Conservation (phyloP, 2,113 vertebrate species). For the Edolisoma coerulescens region DNA sequence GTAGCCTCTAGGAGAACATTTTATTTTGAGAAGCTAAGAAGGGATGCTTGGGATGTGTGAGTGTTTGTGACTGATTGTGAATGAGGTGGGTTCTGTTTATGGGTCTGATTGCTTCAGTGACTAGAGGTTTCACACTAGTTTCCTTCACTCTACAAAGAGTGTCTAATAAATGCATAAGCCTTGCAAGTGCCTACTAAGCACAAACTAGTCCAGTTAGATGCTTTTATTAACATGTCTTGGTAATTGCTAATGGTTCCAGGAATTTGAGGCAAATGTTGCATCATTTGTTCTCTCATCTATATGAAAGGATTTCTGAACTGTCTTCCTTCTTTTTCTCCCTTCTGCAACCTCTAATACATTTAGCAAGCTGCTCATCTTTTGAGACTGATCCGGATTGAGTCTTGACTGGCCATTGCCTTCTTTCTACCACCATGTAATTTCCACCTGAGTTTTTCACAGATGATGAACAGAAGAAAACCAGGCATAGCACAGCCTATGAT, state of each 20-base stretch:
- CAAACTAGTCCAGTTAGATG: not conserved
- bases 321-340: not conserved
- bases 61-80: not conserved
- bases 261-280: not conserved
- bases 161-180: not conserved
- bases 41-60: not conserved
- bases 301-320: not conserved
- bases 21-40: not conserved
- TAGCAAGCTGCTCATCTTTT: not conserved
- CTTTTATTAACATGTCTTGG: not conserved
- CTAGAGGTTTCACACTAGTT: not conserved
- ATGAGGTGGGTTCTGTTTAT: not conserved
- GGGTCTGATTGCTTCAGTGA: not conserved
- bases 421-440: not conserved
- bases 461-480: not conserved
- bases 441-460: not conserved
- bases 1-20: not conserved
- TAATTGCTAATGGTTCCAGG: not conserved
- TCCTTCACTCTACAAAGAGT: not conserved
- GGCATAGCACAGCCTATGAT: not conserved
- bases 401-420: not conserved
- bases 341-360: not conserved
- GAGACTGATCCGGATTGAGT: not conserved
- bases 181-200: not conserved
- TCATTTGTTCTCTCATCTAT: not conserved